Base-by-base conservation (phyloP, 2,113 vertebrate genomes). In the Syngnathus typhle region DNA sequence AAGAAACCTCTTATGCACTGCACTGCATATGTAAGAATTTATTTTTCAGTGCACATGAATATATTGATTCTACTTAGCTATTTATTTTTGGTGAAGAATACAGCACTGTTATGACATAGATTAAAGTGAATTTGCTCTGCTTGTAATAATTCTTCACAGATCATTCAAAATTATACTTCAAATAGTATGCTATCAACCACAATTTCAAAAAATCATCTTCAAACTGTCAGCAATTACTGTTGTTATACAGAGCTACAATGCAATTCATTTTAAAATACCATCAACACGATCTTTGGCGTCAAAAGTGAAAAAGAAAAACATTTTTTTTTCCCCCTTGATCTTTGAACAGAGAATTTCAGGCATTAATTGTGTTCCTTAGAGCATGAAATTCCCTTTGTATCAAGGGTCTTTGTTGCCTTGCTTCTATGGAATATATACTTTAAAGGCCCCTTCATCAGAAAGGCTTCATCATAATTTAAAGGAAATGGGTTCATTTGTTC, bases 381-480 rank as follows among this genome's bases (percentile, higher is more conserved):
- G 52, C 21, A 27, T 54, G 21, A 6, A 54, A 54, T 23, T 54
- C n/a, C 10, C 2, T 8, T 19, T 51, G 11, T 63, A 51, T 68
- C 67, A 65, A 39, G 4, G 43, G 58, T 58, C 39, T 15, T 13
- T 56, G 54, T 67, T 19, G 32, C 61, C 18, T 46, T 19, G 4
- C 32, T 66, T 56, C 9, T 10, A 38, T 68, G 27, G 76, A 56
- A 43, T 58, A 36, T 61, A 60, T 11, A 32, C 27, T 32, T 32
- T 32, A 32, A 32, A 32, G 27, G 27, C 2, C 27, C 27, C 27
- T 32, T 32, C 27, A 61, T 69, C 23, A 67, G 60, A 54, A 43
- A 11, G 18, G 19, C 2, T 54, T 46, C 27, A 15, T 60, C 58
- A 74, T 71, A 4, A 77, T 75, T 75, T 75, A 72, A 72, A 79